phyloP scores from a whole-genome alignment of 2,113 vertebrate genomes.

The Ornithorhynchus anatinus region DNA sequence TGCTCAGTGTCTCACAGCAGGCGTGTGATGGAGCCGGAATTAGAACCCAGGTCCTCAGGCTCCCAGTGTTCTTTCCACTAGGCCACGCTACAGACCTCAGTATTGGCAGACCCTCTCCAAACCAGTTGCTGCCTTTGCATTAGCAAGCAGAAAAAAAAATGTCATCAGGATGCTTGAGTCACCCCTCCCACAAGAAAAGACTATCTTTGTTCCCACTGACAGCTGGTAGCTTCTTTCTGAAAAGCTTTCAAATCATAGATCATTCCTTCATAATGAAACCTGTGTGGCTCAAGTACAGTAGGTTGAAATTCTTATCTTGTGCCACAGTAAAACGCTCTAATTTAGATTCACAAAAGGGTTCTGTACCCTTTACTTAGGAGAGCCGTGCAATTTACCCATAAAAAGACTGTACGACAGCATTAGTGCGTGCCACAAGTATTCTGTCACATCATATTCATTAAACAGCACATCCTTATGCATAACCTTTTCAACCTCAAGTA shows the following conservation, averaged over 20 bases:
- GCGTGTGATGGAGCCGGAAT: too few relatives aligned
- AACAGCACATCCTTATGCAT: conserved; percentile 45
- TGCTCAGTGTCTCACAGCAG: too few relatives aligned
- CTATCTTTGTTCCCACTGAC: conserved; percentile 47
- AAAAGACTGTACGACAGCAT: conserved; percentile 68
- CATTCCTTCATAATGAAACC: conserved; percentile 49
- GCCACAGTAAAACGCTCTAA: conserved; percentile 43
- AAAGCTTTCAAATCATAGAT: conserved; percentile 59
- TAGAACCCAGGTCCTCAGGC: too few relatives aligned
- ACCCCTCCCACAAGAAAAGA: conserved; percentile 5
- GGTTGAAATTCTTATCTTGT: conserved; percentile 53
- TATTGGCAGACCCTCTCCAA: conserved; percentile 20
- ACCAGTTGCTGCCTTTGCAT: not conserved
- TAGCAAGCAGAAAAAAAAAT: not conserved
- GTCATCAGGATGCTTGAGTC: conserved; percentile 15
- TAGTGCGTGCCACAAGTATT: conserved; percentile 69
- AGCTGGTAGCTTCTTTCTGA: conserved; percentile 54
- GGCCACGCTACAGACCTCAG: conserved; percentile 13
- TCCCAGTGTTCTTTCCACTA: too few relatives aligned
- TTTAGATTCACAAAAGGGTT: conserved; percentile 66
- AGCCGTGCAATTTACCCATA: conserved; percentile 71
- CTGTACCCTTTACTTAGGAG: conserved; percentile 65
- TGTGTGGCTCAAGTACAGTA: conserved; percentile 24
- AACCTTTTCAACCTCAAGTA: conserved; percentile 40
- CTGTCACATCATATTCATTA: conserved; percentile 67